These are phyloP conservation scores for Sceliomorpha sp. DNA, from an alignment of 2,888 invertebrate genomes.

Conservation along the genomic window DNA sequence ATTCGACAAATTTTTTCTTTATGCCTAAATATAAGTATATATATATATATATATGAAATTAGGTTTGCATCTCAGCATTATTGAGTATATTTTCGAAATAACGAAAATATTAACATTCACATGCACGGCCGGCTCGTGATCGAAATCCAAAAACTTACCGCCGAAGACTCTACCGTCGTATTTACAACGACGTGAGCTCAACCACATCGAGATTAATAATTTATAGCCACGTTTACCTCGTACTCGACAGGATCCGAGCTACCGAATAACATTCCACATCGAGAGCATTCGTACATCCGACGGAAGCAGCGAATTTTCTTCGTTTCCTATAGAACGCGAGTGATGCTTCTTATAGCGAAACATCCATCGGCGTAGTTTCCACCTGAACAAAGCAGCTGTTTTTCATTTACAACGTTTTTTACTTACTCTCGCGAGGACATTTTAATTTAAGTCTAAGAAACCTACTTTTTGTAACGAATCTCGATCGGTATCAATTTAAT, in stretches of 20 bases:
- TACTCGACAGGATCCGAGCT: conserved; percentile 32
- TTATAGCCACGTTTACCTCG: conserved; percentile 52
- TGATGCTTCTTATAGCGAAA: conserved; percentile 12
- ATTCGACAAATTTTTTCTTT: too few species aligned
- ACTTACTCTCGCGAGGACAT: too few species aligned
- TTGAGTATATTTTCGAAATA: conserved; percentile 43
- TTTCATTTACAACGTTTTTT: not conserved
- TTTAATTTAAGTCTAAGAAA: too few species aligned
- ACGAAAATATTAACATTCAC: conserved; percentile 45
- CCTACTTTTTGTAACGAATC: too few species aligned
- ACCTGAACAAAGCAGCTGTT: conserved; percentile 13
- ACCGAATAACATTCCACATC: conserved; percentile 42
- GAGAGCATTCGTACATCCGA: conserved; percentile 46
- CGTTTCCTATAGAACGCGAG: conserved; percentile 4
- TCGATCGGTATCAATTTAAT: too few species aligned
- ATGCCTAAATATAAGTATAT: too few species aligned
- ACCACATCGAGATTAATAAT: conserved; percentile 52
- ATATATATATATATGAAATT: too few species aligned
- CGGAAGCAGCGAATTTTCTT: conserved; percentile 43
- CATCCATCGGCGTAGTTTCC: conserved; percentile 15
- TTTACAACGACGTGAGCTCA: conserved; percentile 48
- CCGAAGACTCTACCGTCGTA: conserved; percentile 44
- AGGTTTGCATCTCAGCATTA: too few species aligned
- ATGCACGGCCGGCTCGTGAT: conserved; percentile 39
- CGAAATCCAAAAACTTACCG: conserved; percentile 48